These are phyloP conservation scores for Blastomussa wellsi DNA, from an alignment of 92 coral and sea anemone genomes.

Conservation along the genomic window DNA sequence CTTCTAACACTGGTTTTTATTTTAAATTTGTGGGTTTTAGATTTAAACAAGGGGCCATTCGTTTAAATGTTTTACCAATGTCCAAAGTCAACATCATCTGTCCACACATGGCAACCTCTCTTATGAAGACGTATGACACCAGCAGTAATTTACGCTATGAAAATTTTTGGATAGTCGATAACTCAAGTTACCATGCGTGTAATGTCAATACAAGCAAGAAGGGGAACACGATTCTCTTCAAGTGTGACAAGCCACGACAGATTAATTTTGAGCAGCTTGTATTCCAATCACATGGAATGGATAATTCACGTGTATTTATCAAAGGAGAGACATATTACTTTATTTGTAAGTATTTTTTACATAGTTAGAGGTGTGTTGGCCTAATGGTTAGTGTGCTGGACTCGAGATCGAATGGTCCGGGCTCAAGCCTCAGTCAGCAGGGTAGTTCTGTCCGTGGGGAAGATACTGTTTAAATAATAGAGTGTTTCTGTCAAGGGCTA, in stretches of 20 bases:
- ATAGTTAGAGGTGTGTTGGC: too few species aligned
- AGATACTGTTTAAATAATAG: too few species aligned
- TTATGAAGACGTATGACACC: neutral
- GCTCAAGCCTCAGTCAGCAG: too few species aligned
- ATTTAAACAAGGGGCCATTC: neutral
- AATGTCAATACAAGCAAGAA: conserved; percentile 12
- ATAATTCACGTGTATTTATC: neutral
- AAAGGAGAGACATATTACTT: conserved; percentile 27
- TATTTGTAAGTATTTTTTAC: conserved; percentile 17
- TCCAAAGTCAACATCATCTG: conserved; percentile 8
- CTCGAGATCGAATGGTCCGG: too few species aligned
- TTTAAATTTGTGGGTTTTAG: neutral
- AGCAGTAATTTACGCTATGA: neutral
- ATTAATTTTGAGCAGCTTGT: neutral
- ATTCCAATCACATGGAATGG: neutral
- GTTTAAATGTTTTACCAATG: conserved; percentile 1
- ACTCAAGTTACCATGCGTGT: conserved; percentile 22
- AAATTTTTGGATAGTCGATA: conserved; percentile 40
- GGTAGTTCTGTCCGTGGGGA: too few species aligned
- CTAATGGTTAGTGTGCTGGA: too few species aligned
- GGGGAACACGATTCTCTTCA: conserved; percentile 2
- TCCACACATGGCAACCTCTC: neutral
- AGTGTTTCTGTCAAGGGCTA: too few species aligned
- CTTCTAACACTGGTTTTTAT: too few species aligned
- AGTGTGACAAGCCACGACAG: conserved; percentile 4